Evolutionary conservation across 2,113 vertebrate species (phyloP).

Genomic region (Scortum barcoo): DNA sequence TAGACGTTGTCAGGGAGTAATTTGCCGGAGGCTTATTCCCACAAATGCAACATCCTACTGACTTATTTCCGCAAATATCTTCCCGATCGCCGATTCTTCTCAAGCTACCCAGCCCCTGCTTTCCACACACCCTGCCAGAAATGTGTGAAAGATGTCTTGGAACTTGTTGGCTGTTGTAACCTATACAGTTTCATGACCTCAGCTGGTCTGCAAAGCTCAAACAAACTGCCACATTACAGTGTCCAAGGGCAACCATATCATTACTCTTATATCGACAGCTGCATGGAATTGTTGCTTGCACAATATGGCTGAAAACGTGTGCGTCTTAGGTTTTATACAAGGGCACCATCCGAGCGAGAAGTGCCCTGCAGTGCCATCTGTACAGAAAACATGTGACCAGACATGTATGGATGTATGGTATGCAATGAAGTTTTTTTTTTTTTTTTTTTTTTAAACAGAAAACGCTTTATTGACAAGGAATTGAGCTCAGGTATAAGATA

Average conservation of each 20-base stretch:
- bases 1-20: slow-evolving; percentile 56
- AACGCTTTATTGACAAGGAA: not conserved
- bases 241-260: slow-evolving; percentile 66
- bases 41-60: slow-evolving; percentile 35
- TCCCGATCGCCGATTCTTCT: slow-evolving; percentile 48
- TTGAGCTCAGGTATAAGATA: slow-evolving; percentile 29
- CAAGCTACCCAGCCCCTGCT: slow-evolving; percentile 38
- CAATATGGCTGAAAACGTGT: slow-evolving; percentile 26
- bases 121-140: slow-evolving; percentile 63
- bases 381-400: slow-evolving; percentile 6
- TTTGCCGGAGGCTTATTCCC: slow-evolving; percentile 45
- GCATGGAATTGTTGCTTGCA: slow-evolving; percentile 58
- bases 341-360: slow-evolving; percentile 25
- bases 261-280: slow-evolving; percentile 64
- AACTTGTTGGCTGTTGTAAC: slow-evolving; percentile 62
- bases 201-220: slow-evolving; percentile 64
- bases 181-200: slow-evolving; percentile 74
- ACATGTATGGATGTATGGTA: not conserved
- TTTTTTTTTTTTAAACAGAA: no score
- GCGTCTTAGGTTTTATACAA: not conserved
- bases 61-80: slow-evolving; percentile 63
- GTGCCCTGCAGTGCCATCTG: slow-evolving; percentile 45
- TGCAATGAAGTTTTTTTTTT: no score
- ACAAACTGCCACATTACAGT: slow-evolving; percentile 66
- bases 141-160: slow-evolving; percentile 60